A percentile compares a stretch with the other conserved stretches of the same genome.
phyloP scores from a whole-genome alignment of 2,113 vertebrate genomes.

The Neogale vison region DNA sequence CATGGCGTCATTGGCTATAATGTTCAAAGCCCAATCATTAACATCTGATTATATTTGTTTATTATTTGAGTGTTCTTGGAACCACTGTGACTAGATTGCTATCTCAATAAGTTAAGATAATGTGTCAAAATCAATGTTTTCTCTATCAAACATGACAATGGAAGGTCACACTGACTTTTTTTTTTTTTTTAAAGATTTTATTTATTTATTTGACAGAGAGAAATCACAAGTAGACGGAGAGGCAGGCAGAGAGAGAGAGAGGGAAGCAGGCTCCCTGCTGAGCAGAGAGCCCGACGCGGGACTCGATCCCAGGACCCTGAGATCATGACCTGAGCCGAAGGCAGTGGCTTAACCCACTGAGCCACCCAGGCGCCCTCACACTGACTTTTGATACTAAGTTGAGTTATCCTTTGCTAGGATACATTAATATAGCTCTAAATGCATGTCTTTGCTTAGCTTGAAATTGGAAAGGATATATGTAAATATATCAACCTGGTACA shows the following conservation, averaged over 20 bases:
- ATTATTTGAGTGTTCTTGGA: constrained; percentile 69
- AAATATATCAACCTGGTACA: neutral
- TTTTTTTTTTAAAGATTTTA: no score
- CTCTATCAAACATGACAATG: constrained; percentile 8
- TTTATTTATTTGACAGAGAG: no score
- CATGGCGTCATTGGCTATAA: constrained; percentile 88
- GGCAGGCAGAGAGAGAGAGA: no score
- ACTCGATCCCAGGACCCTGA: no score
- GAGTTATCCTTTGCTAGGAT: constrained; percentile 5
- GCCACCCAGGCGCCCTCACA: no score
- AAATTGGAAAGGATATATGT: constrained; percentile 34
- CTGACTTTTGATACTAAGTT: constrained; percentile 2
- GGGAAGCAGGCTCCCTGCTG: no score
- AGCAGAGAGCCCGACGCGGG: no score
- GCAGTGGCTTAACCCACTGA: no score
- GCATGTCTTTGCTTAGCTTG: neutral
- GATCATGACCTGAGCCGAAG: no score
- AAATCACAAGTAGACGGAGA: no score
- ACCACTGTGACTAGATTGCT: neutral
- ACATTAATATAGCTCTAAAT: constrained; percentile 14
- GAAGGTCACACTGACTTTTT: neutral
- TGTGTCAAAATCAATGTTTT: constrained; percentile 42
- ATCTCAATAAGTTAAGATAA: constrained; percentile 57
- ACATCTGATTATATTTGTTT: neutral
- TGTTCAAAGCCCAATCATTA: constrained; percentile 83